These are phyloP conservation scores for Xiphias gladius DNA, from an alignment of 2,113 vertebrate species.

Conservation along the genomic window DNA sequence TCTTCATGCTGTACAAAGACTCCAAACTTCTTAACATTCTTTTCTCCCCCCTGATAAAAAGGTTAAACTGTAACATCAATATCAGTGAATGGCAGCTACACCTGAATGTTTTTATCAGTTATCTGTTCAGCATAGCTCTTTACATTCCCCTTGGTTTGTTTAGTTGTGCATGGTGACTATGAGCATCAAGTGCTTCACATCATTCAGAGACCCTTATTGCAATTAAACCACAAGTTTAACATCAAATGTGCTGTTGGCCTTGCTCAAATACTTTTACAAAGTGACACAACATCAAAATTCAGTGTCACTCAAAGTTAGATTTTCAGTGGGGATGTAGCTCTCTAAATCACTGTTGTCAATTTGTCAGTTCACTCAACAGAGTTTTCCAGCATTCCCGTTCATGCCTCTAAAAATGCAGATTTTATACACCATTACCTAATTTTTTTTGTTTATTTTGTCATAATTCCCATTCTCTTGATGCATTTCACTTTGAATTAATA, in stretches of 20 bases:
- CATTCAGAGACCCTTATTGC: not conserved
- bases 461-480: no score
- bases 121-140: constrained; percentile 1
- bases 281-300: not conserved
- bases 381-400: no score
- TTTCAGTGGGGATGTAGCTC: no score
- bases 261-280: not conserved
- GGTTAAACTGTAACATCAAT: constrained; percentile 37
- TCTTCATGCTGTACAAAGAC: not conserved
- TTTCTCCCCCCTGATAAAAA: constrained; percentile 11
- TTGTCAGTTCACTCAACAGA: no score
- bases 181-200: constrained; percentile 7
- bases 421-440: no score
- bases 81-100: constrained; percentile 4
- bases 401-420: no score
- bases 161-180: constrained; percentile 8
- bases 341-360: no score
- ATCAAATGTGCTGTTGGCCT: not conserved
- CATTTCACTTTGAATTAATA: no score
- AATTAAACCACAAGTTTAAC: not conserved
- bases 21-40: constrained; percentile 39
- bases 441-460: no score
- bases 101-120: constrained; percentile 11
- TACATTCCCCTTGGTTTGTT: constrained; percentile 9
- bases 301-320: no score